Evolutionary conservation across 2,113 vertebrate species (phyloP), one percentile per base, ranked within the genome.

Genomic region (Ondatra zibethicus): DNA sequence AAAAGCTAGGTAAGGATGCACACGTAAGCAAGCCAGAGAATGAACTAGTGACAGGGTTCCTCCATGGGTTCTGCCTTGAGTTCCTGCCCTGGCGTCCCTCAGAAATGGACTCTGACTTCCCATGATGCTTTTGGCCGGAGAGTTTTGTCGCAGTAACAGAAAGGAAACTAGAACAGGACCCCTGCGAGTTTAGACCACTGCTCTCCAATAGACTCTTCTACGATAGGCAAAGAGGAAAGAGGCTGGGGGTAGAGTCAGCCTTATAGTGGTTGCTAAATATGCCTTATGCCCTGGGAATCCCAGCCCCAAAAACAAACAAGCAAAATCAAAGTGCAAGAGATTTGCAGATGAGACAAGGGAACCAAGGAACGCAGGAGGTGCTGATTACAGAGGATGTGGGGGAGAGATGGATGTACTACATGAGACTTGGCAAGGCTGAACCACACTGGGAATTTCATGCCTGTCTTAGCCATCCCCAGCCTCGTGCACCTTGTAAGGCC

Each of bases 401-500:
- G n/a, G 86, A 88, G 52, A 78, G 88, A 91, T 68, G 16, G 86
- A 45, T 5, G 0, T 17, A 45, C 33, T 31, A 91, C 8, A 5
- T 29, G 61, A 92, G 94, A 80, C 70, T 95, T 96, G 95, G 89
- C 81, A 75, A 84, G 68, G 55, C 75, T 23, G 6, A 72, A 21
- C 27, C n/a, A 61, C 29, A 63, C 25, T 31, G 61, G 73, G 90
- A 68, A 42, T 80, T 61, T 78, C 47, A 45, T 0, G 1, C 82
- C 29, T 50, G 25, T 78, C 66, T 33, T 23, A 33, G 47, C 39
- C 39, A 21, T 85, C 66, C 66, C 87, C 42, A 52, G 93, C 47
- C 39, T 91, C 0, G 10, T 6, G 91, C 33, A 14, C 87, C 11
- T 5, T 88, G 93, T 96, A 80, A 94, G 90, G 25, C 97, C 42